Conservation (phyloP, 92 coral and sea anemone species). For the Virgularia gustaviana region DNA sequence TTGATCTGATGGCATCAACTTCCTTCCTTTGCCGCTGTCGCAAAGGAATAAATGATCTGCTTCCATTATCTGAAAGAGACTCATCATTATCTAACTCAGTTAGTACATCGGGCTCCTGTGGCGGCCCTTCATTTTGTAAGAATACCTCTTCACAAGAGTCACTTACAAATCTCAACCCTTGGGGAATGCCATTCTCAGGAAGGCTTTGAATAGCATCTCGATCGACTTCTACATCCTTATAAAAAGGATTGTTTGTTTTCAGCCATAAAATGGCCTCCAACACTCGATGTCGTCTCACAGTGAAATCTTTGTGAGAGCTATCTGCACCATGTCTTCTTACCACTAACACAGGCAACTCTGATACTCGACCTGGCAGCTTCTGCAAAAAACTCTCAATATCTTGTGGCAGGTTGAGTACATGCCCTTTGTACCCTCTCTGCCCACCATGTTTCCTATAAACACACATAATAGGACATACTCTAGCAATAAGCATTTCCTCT, state of each 20-base stretch:
- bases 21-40: neutral
- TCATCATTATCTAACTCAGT: neutral
- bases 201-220: neutral
- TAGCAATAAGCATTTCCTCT: constrained; percentile 50
- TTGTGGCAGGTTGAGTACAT: constrained; percentile 55
- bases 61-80: neutral
- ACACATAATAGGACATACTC: constrained; percentile 38
- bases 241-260: constrained; percentile 27
- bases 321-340: constrained; percentile 53
- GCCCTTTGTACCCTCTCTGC: constrained; percentile 52
- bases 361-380: constrained; percentile 3
- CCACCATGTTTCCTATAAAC: constrained; percentile 57
- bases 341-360: constrained; percentile 42
- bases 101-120: neutral
- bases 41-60: neutral
- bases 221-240: constrained; percentile 16
- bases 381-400: constrained; percentile 44
- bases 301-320: constrained; percentile 44
- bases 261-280: constrained; percentile 39
- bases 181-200: constrained; percentile 4
- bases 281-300: constrained; percentile 37
- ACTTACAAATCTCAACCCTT: neutral
- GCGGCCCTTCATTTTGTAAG: constrained; percentile 11
- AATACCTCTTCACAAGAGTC: no score
- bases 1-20: no score